These are phyloP conservation scores for Morone chrysops DNA, from an alignment of 2,113 vertebrate species.

Conservation along the genomic window DNA sequence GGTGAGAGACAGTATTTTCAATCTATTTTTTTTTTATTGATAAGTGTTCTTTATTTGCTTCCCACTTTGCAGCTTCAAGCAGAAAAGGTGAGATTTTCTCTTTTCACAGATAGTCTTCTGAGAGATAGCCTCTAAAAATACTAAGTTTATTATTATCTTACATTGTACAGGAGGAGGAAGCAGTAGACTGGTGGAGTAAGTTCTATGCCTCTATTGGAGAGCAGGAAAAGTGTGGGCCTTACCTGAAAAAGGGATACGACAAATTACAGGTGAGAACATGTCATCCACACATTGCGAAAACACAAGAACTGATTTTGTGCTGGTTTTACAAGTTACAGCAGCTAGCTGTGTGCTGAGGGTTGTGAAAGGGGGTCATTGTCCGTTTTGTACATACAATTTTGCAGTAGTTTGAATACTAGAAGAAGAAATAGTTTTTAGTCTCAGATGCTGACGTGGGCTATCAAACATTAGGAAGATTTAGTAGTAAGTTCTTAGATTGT, in stretches of 20 bases:
- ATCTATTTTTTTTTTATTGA: neutral
- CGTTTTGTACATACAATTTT: neutral
- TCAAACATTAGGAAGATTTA: neutral
- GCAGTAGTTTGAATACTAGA: neutral
- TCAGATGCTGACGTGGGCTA: neutral
- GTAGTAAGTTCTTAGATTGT: neutral
- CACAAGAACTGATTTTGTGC: neutral
- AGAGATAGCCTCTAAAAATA: neutral
- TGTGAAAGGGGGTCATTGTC: neutral
- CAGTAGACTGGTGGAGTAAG: constrained; percentile 99
- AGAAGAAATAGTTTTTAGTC: neutral
- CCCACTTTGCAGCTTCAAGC: constrained; percentile 57
- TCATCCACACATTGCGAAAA: neutral
- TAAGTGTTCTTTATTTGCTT: constrained; percentile 12
- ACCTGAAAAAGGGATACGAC: constrained; percentile 95
- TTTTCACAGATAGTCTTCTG: neutral
- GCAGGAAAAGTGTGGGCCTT: constrained; percentile 93
- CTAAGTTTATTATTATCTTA: neutral
- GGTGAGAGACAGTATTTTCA: neutral
- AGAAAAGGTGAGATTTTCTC: constrained; percentile 71
- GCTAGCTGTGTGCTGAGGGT: neutral
- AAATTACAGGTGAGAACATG: constrained; percentile 88
- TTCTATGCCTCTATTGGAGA: constrained; percentile 94
- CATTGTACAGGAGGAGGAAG: constrained; percentile 89
- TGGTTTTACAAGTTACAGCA: neutral